Evolutionary conservation across 2,113 vertebrate species (phyloP), one percentile per base, ranked within the genome.

Genomic region (Oncorhynchus clarkii): DNA sequence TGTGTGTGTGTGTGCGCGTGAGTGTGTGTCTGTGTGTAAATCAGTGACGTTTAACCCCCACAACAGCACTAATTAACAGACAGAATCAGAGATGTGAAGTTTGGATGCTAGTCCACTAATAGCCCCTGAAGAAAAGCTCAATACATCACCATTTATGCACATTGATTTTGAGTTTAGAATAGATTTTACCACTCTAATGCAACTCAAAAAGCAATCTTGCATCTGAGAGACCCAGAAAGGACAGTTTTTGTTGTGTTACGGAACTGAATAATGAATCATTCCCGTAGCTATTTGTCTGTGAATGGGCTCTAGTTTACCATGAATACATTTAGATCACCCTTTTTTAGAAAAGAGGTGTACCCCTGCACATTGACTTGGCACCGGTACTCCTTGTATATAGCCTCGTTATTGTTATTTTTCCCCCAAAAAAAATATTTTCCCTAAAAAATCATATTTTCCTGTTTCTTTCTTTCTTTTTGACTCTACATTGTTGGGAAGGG

Each of bases 21-120:
- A 8, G n/a, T 60, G 54, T 9, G 48, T 49, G 48, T 49, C 12
- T 49, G 48, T 49, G 9, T 49, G 31, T 27, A 3, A 27, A 27
- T 27, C 27, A 27, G 27, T 27, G 27, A 27, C 27, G 3, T 27
- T 27, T 27, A 27, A 27, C 3, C 27, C 27, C 27, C 27, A 62
- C 72, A 11, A 67, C 81, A 73, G 71, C 77, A 77, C 73, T 87
- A 75, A 84, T 82, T 82, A 77, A 81, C 76, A 77, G 80, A 79
- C 68, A 64, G 71, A 71, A 74, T 57, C 69, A 76, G 71, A 78
- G 62, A 65, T 24, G 62, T 75, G 79, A 57, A 68, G 70, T 79
- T 78, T 72, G 64, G 29, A 20, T 67, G 64, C 14, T 57, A 60
- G 39, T 20, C 39, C n/a, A 67, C 9, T 68, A 74, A 78, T 71